These are phyloP conservation scores for Mythimna lalbum DNA, from an alignment of 2,888 invertebrate genomes.

Conservation along the genomic window DNA sequence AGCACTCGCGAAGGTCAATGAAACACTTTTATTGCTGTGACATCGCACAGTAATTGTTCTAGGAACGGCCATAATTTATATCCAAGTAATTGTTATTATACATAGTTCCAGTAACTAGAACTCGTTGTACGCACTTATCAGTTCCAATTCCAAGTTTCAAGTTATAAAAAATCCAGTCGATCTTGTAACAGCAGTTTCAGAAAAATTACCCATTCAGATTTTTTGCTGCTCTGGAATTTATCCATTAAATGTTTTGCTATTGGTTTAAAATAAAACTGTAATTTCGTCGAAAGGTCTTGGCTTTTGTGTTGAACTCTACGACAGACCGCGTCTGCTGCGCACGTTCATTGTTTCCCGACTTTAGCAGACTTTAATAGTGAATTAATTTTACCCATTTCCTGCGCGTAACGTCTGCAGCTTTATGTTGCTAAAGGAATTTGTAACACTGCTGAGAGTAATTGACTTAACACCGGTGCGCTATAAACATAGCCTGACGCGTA, in stretches of 20 bases:
- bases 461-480: constrained; percentile 68
- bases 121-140: constrained; percentile 16
- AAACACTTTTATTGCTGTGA: constrained; percentile 61
- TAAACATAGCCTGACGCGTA: constrained; percentile 68
- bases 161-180: constrained; percentile 22
- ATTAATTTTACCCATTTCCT: constrained; percentile 57
- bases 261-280: constrained; percentile 21
- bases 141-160: constrained; percentile 11
- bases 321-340: constrained; percentile 13
- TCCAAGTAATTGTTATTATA: constrained; percentile 45
- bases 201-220: neutral
- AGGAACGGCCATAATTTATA: constrained; percentile 34
- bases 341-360: constrained; percentile 35
- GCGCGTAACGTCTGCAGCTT: constrained; percentile 49
- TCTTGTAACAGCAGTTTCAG: constrained; percentile 14
- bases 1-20: constrained; percentile 55
- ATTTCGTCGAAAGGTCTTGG: neutral
- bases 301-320: neutral
- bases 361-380: constrained; percentile 23
- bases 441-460: constrained; percentile 70
- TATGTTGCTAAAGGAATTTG: constrained; percentile 63
- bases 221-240: constrained; percentile 14
- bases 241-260: constrained; percentile 6
- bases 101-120: constrained; percentile 40
- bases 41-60: constrained; percentile 59